Evolutionary conservation across 2,888 invertebrate species (phyloP), one percentile per base, ranked within the genome.

Genomic region (Pyrgus malvae): DNA sequence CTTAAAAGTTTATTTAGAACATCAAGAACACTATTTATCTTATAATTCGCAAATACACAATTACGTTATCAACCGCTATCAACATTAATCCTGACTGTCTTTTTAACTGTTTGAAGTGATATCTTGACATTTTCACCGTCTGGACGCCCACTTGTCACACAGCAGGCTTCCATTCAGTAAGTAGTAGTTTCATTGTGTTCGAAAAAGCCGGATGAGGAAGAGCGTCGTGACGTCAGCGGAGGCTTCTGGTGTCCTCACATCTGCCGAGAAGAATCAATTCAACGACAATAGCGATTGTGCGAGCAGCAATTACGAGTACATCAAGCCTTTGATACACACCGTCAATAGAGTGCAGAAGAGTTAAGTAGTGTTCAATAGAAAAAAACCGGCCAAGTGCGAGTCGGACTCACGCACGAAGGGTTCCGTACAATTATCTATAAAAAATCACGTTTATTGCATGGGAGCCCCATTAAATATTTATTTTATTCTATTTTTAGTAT

Each of bases 191-290:
- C 29, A 49, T 49, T 49, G 48, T 49, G 29, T 21, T 40, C 14
- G 12, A 40, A 29, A 49, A 49, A 40, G 40, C 38, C 38, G 37
- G 51, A 19, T 17, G 29, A 31, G 37, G 31, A 14, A 21, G 40
- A 37, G 29, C 50, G 50, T 29, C 41, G 51, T 51, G 46, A 51
- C 45, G 46, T 46, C 56, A 49, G 33, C 40, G 25, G 31, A 38
- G 23, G 11, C 46, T 50, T 48, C 33, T 41, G 25, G 41, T 45
- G 19, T 46, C 50, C 25, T 50, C 49, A 40, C 33, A 19, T 45
- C 50, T 45, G 40, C 5, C 23, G 27, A 51, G 19, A 40, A 25
- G 35, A 56, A 51, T 46, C 27, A 56, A 48, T 56, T 51, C 41
- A 35, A 50, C 50, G 37, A 53, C 37, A 53, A 29, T 48, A 23